A percentile compares a stretch with the other conserved stretches of the same genome.
These are phyloP conservation scores for Heliconius melpomene DNA, from an alignment of 1,140 invertebrate genomes.

Conservation along the genomic window DNA sequence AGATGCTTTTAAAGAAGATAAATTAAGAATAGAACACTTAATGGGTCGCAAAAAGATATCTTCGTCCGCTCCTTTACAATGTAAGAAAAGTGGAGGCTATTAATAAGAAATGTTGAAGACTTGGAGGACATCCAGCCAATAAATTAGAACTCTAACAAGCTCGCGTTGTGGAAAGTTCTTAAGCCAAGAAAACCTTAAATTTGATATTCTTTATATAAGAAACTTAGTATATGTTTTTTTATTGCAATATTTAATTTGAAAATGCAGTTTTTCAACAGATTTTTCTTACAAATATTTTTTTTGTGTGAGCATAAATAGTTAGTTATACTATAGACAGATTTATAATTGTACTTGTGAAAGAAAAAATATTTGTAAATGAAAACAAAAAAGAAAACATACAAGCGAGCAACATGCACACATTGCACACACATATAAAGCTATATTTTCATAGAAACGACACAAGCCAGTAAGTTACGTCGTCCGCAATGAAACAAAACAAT, in stretches of 20 bases:
- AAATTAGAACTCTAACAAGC: neutral
- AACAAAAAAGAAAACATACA: neutral
- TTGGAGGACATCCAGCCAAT: conserved; percentile 26
- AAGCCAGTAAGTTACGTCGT: conserved; percentile 6
- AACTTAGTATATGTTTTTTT: neutral
- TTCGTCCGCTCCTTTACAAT: conserved; percentile 13
- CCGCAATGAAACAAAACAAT: conserved; percentile 15
- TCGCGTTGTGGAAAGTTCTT: neutral
- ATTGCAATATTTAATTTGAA: neutral
- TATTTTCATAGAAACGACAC: neutral
- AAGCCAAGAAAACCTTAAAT: neutral
- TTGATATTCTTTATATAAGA: neutral
- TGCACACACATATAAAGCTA: neutral
- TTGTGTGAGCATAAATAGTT: no score
- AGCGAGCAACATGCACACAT: neutral
- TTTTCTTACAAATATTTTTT: no score
- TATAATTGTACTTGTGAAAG: neutral
- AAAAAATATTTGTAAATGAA: neutral
- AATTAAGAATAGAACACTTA: neutral
- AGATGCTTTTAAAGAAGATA: neutral
- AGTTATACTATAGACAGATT: neutral
- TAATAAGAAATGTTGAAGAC: conserved; percentile 24
- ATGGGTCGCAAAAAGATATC: neutral
- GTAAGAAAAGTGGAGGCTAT: conserved; percentile 12
- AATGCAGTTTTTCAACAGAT: neutral